Percentiles rank a stretch among this genome's conserved stretches.
These are phyloP conservation scores for Chloropsis cyanopogon DNA, from an alignment of 2,113 vertebrate genomes.

Conservation along the genomic window DNA sequence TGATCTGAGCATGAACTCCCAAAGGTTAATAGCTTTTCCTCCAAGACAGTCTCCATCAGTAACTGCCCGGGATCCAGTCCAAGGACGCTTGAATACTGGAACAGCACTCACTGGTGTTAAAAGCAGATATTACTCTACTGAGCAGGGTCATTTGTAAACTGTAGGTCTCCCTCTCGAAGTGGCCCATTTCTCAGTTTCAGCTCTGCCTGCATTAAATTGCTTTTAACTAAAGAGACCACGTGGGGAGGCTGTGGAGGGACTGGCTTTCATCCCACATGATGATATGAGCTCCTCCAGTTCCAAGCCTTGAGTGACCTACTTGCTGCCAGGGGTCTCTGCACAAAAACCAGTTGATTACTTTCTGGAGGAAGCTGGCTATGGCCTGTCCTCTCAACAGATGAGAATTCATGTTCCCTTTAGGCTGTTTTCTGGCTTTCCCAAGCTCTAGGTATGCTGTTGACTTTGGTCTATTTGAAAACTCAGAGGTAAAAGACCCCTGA, in stretches of 20 bases:
- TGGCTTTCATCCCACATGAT: neutral
- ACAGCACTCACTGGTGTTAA: neutral
- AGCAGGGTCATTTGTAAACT: neutral
- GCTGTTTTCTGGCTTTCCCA: neutral
- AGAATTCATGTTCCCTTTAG: neutral
- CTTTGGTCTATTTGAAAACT: neutral
- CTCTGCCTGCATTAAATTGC: neutral
- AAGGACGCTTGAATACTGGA: neutral
- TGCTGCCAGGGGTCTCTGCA: neutral
- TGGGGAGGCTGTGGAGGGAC: neutral
- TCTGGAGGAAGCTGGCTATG: neutral
- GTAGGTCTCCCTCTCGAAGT: neutral
- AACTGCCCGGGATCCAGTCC: neutral
- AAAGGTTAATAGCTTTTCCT: conserved; percentile 9
- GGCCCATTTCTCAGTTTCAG: neutral
- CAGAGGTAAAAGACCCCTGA: neutral
- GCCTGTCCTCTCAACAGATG: neutral
- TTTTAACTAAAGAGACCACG: neutral
- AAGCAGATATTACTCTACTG: neutral
- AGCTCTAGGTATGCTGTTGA: neutral
- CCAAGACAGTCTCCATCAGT: neutral
- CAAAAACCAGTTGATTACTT: neutral
- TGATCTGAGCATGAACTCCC: neutral
- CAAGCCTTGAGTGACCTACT: neutral
- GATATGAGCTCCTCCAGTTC: neutral